Evolutionary conservation across 2,797 vertebrate species (phyloP), one percentile per base, ranked within the genome.

Genomic region (Nannoperca australis): DNA sequence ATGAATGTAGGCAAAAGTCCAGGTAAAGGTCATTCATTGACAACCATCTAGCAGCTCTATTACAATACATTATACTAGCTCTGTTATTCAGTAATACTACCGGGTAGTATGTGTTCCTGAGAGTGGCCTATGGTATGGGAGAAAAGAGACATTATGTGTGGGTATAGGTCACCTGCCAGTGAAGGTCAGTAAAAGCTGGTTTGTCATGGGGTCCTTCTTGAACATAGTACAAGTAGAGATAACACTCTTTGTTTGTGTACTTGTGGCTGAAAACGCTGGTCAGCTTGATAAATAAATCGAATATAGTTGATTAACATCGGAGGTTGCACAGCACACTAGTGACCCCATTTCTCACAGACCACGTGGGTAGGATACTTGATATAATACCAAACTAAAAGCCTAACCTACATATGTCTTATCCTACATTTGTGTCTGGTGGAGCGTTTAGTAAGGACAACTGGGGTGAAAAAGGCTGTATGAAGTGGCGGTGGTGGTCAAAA

Each of bases 11-110:
- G 88, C 79, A 87, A 81, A 74, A 84, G 79, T 89, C 87, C 89
- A 91, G 85, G 44, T 86, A 90, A 85, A 93, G 89, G 91, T 92
- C 89, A 90, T 84, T 74, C 71, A 83, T 15, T 74, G 45, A 76
- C 68, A 75, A n/a, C 5, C 22, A 56, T 18, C 44, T 9, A 36
- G 34, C 18, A 44, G 14, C 47, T 71, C 7, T 10, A 11, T 20
- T 20, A 13, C n/a, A 58, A 20, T 4, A 15, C 3, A 18, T 1
- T 1, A 12, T 7, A 17, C 5, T 38, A 49, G 9, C 15, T 5
- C 0, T 55, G 6, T 42, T 45, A 50, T 34, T 15, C 15, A 50
- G 8, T 10, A 34, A 11, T 40, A 32, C 20, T 27, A 13, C 10
- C 22, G 0, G 13, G 0, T 11, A 11, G 40, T 13, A 1, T 49